Evolutionary conservation across 2,113 vertebrate genomes (phyloP).

Genomic region (Mesitornis unicolor): DNA sequence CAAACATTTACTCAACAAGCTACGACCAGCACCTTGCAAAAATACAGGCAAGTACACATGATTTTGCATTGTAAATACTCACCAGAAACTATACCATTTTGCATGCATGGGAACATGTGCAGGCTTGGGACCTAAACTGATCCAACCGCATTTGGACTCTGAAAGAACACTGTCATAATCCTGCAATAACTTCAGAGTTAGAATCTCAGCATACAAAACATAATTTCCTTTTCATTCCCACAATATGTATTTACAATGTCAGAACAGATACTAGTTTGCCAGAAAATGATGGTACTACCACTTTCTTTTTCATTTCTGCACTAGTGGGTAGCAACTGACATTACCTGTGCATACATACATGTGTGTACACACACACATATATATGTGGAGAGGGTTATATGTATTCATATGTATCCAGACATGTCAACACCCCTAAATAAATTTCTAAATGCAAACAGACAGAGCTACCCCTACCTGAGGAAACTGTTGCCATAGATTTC

Average conservation of each 20-base stretch:
- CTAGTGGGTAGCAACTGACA: background rate
- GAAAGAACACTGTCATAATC: background rate
- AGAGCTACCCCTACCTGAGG: background rate
- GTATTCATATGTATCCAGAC: fast-evolving
- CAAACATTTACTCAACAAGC: background rate
- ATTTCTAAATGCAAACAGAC: background rate
- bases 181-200: background rate
- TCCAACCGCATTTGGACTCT: no score
- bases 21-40: background rate
- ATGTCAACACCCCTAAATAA: background rate
- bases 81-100: background rate
- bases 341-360: background rate
- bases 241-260: fast-evolving
- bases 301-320: background rate
- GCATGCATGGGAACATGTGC: background rate
- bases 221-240: background rate
- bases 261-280: background rate
- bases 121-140: background rate
- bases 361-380: fast-evolving
- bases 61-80: background rate
- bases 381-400: fast-evolving
- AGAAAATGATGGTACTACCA: background rate
- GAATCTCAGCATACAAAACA: background rate
- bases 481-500: background rate
- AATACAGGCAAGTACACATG: background rate